phyloP scores from a whole-genome alignment of 2,888 invertebrate species.

The Acanthosoma haemorrhoidale region DNA sequence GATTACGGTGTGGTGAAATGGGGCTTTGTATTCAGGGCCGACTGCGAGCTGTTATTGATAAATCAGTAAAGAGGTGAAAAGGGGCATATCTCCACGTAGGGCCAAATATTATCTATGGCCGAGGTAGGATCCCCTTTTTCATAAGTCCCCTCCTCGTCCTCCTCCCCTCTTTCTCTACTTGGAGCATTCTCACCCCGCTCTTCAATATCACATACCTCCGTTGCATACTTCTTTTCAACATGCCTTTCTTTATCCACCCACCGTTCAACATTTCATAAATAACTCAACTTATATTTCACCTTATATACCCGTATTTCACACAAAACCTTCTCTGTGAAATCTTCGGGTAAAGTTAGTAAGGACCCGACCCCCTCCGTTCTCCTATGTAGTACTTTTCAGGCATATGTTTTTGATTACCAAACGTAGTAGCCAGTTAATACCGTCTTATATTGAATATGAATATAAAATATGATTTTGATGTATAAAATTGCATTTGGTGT shows the following conservation, averaged over 20 bases:
- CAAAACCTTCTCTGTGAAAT: background rate
- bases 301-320: background rate
- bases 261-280: constrained; percentile 29
- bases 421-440: too few species aligned
- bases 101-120: constrained; percentile 29
- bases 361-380: background rate
- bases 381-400: too few species aligned
- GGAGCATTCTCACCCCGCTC: background rate
- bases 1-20: background rate
- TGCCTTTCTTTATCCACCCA: constrained; percentile 21
- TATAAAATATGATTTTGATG: too few species aligned
- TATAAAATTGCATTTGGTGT: too few species aligned
- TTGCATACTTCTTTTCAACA: constrained; percentile 26
- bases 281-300: constrained; percentile 13
- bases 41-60: constrained; percentile 25
- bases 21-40: constrained; percentile 25
- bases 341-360: too few species aligned
- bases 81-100: constrained; percentile 24
- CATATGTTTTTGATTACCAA: too few species aligned
- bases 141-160: background rate
- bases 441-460: too few species aligned
- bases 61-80: constrained; percentile 18
- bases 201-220: constrained; percentile 30
- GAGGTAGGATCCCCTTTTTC: background rate
- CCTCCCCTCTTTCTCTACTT: too few species aligned